Evolutionary conservation across 2,797 vertebrate genomes (phyloP), one percentile per base, ranked within the genome.

Genomic region (Cyprinodon diabolis): DNA sequence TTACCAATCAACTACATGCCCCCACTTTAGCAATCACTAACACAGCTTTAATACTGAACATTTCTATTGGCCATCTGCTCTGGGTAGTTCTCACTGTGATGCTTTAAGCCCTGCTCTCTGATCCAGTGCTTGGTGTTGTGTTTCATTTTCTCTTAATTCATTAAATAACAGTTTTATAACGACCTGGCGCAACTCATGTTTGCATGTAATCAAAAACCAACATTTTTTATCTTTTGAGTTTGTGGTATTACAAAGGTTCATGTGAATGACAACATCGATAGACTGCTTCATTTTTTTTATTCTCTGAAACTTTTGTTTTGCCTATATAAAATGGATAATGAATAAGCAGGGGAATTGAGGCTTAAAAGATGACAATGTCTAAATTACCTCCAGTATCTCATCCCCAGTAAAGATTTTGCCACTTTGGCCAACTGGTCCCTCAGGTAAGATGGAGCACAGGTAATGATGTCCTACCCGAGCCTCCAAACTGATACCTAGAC

Each of bases 401-500:
- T 99, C 97, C 76, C 96, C 97, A 73, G 93, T 93, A 74, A 92
- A 94, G 51, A 98, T 91, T 76, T 94, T 96, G 75, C 96, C 92
- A 0, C 95, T 96, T 86, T 96, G 96, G 63, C 98, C 97, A 25
- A 98, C 91, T 0, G 97, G 97, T 1, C 97, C 96, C 85, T 98
- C 97, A 0, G 96, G 96, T 78, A 98, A 93, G 62, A 99, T 79
- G 40, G 97, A 98, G 75, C 96, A 95, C 83, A 99, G 95, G 86
- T 96, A 97, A 90, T 98, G 96, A 92, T 97, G 97, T 54, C 96
- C 96, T 12, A 95, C 94, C 13, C 96, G 92, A 72, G 96, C 96
- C 88, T 99, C 97, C 84, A 98, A 92, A 87, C 97, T 98, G 91
- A 99, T 95, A 10, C 97, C 97, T 71, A 98, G 88, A 8, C 97